These are phyloP conservation scores for Trachelus stipa DNA, from an alignment of 2,888 invertebrate genomes.

Conservation along the genomic window DNA sequence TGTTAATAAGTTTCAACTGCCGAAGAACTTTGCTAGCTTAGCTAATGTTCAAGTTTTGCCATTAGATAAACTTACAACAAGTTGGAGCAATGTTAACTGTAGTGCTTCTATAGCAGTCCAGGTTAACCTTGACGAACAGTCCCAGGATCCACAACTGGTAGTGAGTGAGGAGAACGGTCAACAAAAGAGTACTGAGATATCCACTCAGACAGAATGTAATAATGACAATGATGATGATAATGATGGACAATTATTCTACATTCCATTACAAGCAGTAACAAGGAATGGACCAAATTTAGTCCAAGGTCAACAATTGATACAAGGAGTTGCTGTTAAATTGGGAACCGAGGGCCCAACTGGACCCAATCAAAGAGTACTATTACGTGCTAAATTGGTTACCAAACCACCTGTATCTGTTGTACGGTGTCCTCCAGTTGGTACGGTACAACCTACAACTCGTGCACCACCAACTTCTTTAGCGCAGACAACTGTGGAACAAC, in stretches of 20 bases:
- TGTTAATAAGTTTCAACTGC: constrained; percentile 50
- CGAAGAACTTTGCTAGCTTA: constrained; percentile 55
- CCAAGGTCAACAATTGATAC: constrained; percentile 68
- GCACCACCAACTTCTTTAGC: constrained; percentile 43
- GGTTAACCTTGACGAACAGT: constrained; percentile 68
- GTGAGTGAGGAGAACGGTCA: constrained; percentile 35
- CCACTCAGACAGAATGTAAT: constrained; percentile 66
- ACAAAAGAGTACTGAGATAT: constrained; percentile 63
- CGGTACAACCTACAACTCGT: constrained; percentile 70
- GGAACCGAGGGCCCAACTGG: constrained; percentile 74
- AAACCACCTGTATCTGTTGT: constrained; percentile 68
- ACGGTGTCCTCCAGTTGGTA: constrained; percentile 69
- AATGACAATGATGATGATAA: constrained; percentile 70
- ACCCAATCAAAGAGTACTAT: constrained; percentile 72
- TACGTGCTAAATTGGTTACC: constrained; percentile 75
- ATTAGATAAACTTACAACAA: constrained; percentile 58
- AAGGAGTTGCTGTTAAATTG: constrained; percentile 75
- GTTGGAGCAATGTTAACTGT: constrained; percentile 65
- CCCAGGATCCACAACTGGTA: constrained; percentile 31
- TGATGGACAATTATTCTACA: constrained; percentile 74
- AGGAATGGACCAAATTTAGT: constrained; percentile 63
- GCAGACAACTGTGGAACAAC: not conserved
- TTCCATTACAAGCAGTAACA: constrained; percentile 70
- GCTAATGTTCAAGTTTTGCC: constrained; percentile 59
- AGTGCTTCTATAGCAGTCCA: constrained; percentile 70